Evolutionary conservation across 2,888 invertebrate genomes (phyloP), one percentile per base, ranked within the genome.

Genomic region (Malthinus seriepunctatus): DNA sequence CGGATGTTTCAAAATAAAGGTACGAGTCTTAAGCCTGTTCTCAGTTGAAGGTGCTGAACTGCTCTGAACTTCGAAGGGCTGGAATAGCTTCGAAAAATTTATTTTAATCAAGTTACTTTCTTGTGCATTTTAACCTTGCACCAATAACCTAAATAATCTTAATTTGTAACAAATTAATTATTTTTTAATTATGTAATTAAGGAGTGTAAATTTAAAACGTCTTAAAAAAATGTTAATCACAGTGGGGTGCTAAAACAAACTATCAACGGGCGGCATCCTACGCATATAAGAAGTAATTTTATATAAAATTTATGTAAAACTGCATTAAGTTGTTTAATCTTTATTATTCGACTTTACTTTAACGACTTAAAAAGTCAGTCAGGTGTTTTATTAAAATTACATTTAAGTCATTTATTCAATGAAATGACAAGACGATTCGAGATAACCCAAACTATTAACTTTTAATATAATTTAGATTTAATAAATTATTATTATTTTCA

Each of bases 231-330:
- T 32, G 48, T 51, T 32, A 44, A 50, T 50, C 50, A 12, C 56
- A 10, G 50, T 42, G 38, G 49, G 55, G 23, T 33, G 49, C 37
- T 44, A 42, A 49, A 56, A 50, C 32, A 46, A 45, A 50, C 15
- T 44, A 42, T 50, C 48, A 23, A 38, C 42, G 9, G n/a, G 48
- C 15, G 10, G 39, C 37, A 23, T 39, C 54, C 54, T 37, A 54
- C 54, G 48, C 54, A 48, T 10, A 12, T 9, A 42, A 5, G 15
- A 23, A 38, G 39, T 54, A 47, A 54, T 48, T 54, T 48, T 54
- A 54, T 48, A 38, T 38, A 38, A 47, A 47, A 54, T 54, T 54
- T 54, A 54, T 54, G 54, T 48, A 48, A 54, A 54, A 48, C 39
- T 35, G 14, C 48, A 44, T 44, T 44, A 15, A 33, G 52, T 35